These are phyloP conservation scores for Palaemon carinicauda DNA, from an alignment of 1,140 invertebrate genomes.

Conservation along the genomic window DNA sequence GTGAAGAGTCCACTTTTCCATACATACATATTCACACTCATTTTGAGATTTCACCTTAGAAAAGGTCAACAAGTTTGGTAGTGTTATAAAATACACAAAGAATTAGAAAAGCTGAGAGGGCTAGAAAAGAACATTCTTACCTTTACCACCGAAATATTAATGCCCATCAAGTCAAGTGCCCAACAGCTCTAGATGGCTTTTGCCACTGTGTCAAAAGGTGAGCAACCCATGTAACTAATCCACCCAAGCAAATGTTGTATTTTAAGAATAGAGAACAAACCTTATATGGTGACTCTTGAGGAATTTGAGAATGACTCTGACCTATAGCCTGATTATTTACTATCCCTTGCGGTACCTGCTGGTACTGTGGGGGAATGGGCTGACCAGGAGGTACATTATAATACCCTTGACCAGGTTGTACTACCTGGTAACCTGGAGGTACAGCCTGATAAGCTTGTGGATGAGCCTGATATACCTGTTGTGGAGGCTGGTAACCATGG, in stretches of 20 bases:
- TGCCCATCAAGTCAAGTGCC: too few relatives aligned
- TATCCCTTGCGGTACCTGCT: slow-evolving; percentile 48
- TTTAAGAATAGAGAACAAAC: neutral
- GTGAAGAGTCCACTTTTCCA: too few relatives aligned
- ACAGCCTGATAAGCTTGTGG: slow-evolving; percentile 50
- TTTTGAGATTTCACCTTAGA: too few relatives aligned
- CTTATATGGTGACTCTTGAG: slow-evolving; percentile 32
- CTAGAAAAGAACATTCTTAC: too few relatives aligned
- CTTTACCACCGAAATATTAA: too few relatives aligned
- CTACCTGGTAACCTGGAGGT: slow-evolving; percentile 39
- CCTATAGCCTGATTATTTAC: slow-evolving; percentile 56
- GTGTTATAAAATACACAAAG: too few relatives aligned
- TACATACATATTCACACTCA: too few relatives aligned
- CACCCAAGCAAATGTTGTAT: neutral
- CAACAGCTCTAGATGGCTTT: too few relatives aligned
- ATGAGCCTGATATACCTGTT: slow-evolving; percentile 57
- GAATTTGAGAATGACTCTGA: neutral
- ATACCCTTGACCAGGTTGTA: slow-evolving; percentile 46
- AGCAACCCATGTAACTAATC: too few relatives aligned
- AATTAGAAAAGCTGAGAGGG: too few relatives aligned
- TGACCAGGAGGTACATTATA: slow-evolving; percentile 39
- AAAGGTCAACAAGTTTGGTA: too few relatives aligned
- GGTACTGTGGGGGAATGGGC: slow-evolving; percentile 50
- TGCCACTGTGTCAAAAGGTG: too few relatives aligned
- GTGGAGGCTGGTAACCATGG: slow-evolving; percentile 32